Evolutionary conservation across 2,113 vertebrate species (phyloP).

Genomic region (Pteronura brasiliensis): DNA sequence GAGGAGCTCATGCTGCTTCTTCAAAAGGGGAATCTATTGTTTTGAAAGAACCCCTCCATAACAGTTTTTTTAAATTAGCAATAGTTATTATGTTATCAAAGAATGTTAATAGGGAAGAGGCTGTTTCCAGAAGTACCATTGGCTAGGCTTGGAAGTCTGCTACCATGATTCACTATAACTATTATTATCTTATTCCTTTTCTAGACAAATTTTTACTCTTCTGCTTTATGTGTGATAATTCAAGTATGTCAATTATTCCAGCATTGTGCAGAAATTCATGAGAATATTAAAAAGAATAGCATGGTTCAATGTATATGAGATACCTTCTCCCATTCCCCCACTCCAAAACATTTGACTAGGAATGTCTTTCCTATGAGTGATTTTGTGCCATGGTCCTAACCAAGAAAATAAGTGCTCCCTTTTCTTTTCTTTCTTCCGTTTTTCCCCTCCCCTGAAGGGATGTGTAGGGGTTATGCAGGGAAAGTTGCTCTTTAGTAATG

Average conservation of each 20-base stretch:
- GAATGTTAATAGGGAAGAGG: background rate
- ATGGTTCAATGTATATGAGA: background rate
- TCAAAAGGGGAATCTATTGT: background rate
- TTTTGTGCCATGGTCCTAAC: conserved; percentile 27
- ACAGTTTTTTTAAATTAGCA: background rate
- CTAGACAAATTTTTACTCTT: conserved; percentile 53
- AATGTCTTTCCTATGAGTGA: background rate
- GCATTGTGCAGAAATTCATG: background rate
- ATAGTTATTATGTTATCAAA: background rate
- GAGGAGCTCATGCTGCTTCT: background rate
- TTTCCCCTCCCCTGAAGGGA: background rate
- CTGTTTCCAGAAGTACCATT: background rate
- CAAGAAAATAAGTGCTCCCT: conserved; percentile 49
- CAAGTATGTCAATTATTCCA: conserved; percentile 35
- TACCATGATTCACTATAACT: conserved; percentile 44
- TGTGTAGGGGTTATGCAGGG: background rate
- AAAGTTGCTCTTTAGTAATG: conserved; percentile 26
- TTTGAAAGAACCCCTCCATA: background rate
- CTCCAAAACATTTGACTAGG: background rate
- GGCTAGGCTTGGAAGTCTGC: conserved; percentile 52
- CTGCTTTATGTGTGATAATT: conserved; percentile 36
- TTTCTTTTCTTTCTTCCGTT: background rate
- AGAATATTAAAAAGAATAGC: background rate
- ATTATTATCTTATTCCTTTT: conserved; percentile 48
- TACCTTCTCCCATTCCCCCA: background rate